Percentiles rank a stretch among this genome's conserved stretches.
Evolutionary conservation across 2,888 invertebrate genomes (phyloP).

Genomic region (Erebia epiphron): DNA sequence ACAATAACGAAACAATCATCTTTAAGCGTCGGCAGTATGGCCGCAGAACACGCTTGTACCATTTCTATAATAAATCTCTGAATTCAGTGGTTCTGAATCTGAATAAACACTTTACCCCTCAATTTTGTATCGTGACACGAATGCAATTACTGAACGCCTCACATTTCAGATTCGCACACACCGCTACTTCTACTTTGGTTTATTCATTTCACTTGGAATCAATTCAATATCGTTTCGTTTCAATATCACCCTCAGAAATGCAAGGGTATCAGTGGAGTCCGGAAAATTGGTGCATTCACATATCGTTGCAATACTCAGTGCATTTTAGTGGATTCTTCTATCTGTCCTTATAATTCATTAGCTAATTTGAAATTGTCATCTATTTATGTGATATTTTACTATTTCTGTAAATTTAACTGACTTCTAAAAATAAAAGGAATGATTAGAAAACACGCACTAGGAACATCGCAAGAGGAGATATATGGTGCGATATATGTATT

Average conservation of each 20-base stretch:
- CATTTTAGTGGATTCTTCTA: constrained; percentile 3
- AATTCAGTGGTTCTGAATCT: not conserved
- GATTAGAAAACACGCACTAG: constrained; percentile 55
- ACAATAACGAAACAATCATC: no score
- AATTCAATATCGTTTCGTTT: constrained; percentile 42
- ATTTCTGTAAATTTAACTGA: no score
- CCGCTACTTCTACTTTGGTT: constrained; percentile 40
- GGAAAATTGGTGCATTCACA: constrained; percentile 38
- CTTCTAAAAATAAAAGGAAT: constrained; percentile 37
- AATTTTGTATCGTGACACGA: constrained; percentile 54
- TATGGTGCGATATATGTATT: constrained; percentile 52
- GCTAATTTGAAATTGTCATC: no score
- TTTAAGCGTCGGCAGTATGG: no score
- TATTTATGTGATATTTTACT: no score
- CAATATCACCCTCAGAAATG: constrained; percentile 41
- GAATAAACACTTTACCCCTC: constrained; percentile 24
- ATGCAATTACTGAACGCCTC: constrained; percentile 59
- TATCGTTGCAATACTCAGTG: constrained; percentile 16
- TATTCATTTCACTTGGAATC: constrained; percentile 45
- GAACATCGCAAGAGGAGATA: constrained; percentile 68
- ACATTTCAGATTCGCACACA: constrained; percentile 55
- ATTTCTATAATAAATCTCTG: no score
- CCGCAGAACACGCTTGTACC: no score
- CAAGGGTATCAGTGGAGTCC: constrained; percentile 40
- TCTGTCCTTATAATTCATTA: not conserved